Evolutionary conservation across 2,888 invertebrate genomes (phyloP).

Genomic region (Heterodera filipjevi): DNA sequence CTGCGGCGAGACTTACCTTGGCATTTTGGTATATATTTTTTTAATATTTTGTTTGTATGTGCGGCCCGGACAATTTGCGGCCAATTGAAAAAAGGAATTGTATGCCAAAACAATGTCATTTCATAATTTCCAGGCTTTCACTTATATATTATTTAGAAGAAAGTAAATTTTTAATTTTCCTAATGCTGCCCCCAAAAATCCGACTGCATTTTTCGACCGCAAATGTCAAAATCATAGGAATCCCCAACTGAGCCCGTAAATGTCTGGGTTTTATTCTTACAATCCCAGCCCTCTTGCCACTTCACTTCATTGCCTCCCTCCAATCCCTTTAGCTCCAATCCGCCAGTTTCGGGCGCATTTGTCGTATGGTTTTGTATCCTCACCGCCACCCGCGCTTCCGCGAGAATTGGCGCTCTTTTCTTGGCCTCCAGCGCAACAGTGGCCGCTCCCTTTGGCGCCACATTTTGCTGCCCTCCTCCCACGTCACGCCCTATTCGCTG

Average conservation of each 20-base stretch:
- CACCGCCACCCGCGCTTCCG: conserved; percentile 33
- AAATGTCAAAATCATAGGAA: too few species aligned
- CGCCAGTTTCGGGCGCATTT: conserved; percentile 20
- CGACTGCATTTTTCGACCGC: too few species aligned
- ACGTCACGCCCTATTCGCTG: conserved; percentile 13
- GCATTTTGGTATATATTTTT: conserved; percentile 38
- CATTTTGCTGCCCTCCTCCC: conserved; percentile 45
- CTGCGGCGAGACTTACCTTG: conserved; percentile 46
- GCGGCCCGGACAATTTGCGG: too few species aligned
- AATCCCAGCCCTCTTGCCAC: too few species aligned
- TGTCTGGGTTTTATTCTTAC: too few species aligned
- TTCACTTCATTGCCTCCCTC: neutral
- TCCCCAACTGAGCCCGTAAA: too few species aligned
- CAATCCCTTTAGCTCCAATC: conserved; percentile 10
- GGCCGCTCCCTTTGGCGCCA: conserved; percentile 38
- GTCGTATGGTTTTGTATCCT: conserved; percentile 38
- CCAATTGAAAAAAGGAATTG: too few species aligned
- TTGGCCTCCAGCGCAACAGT: conserved; percentile 37
- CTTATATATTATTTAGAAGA: too few species aligned
- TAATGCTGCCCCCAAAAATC: too few species aligned
- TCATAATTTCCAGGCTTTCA: too few species aligned
- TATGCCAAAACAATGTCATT: neutral
- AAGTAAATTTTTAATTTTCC: too few species aligned
- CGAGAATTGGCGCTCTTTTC: conserved; percentile 41
- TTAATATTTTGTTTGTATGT: neutral